A percentile compares a stretch with the other conserved stretches of the same genome.
Conservation (phyloP, 1,140 invertebrate genomes). For the Drosophila trapezifrons region DNA sequence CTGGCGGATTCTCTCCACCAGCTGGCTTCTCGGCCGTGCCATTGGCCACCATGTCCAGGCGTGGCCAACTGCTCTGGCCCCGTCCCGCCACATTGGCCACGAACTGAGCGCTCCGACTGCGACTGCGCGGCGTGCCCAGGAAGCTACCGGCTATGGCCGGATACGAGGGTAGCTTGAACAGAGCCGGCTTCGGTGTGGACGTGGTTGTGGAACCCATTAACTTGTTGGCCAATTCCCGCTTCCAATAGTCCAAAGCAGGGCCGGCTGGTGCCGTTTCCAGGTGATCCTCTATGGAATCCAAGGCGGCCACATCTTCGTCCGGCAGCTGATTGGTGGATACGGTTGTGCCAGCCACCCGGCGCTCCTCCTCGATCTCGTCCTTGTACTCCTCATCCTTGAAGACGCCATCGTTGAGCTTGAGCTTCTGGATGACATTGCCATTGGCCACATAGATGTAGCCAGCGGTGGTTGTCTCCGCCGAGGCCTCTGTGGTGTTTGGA, state of each 20-base stretch:
- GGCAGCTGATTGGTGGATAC: conserved; percentile 32
- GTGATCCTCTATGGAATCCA: neutral
- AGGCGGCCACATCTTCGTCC: conserved; percentile 16
- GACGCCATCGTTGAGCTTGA: conserved; percentile 11
- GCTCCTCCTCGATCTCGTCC: conserved; percentile 17
- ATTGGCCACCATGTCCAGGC: conserved; percentile 3
- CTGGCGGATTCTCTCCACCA: neutral
- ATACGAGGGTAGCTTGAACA: conserved; percentile 70
- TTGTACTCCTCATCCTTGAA: conserved; percentile 20
- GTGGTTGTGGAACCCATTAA: conserved; percentile 7
- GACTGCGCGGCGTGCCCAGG: conserved; percentile 70
- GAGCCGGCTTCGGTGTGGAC: conserved; percentile 56
- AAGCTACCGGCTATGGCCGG: conserved; percentile 68
- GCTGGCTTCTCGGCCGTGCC: conserved; percentile 19
- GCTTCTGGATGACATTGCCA: conserved; percentile 6
- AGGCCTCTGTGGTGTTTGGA: conserved; percentile 7
- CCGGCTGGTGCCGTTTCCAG: neutral
- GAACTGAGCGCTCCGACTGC: conserved; percentile 73
- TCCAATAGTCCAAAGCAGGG: conserved; percentile 52
- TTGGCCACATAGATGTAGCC: conserved; percentile 10
- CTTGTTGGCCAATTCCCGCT: conserved; percentile 52
- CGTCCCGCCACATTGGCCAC: conserved; percentile 70
- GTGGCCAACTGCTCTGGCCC: conserved; percentile 54
- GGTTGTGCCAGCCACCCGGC: neutral
- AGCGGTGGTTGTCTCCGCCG: conserved; percentile 1